Percentiles rank a stretch among this genome's conserved stretches.
Conservation (phyloP, 2,888 invertebrate species). For the Erebia ligea region DNA sequence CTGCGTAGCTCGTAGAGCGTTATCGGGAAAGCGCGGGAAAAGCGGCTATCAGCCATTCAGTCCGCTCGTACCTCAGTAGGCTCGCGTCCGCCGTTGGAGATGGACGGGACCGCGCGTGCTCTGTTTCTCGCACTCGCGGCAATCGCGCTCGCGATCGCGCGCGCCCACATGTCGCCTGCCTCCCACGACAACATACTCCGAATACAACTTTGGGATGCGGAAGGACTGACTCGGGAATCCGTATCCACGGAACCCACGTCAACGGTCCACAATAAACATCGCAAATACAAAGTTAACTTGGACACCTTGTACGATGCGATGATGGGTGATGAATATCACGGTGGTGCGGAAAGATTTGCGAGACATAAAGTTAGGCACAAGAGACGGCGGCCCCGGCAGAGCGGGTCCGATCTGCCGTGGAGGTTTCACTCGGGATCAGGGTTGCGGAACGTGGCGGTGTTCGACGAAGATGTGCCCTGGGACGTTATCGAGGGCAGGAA, state of each 20-base stretch:
- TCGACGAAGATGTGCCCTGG: constrained; percentile 81
- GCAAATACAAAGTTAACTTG: constrained; percentile 68
- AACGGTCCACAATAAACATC: constrained; percentile 44
- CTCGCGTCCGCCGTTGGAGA: constrained; percentile 73
- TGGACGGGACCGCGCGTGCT: constrained; percentile 69
- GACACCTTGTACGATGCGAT: constrained; percentile 71
- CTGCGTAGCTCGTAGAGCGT: constrained; percentile 52
- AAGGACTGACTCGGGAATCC: constrained; percentile 71
- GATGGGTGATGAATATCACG: constrained; percentile 69
- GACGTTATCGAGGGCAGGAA: constrained; percentile 68
- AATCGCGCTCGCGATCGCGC: constrained; percentile 68
- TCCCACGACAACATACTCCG: constrained; percentile 77
- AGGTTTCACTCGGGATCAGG: constrained; percentile 80
- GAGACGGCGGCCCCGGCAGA: constrained; percentile 73
- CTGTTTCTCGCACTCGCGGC: constrained; percentile 62
- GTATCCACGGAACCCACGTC: constrained; percentile 50
- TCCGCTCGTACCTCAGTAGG: constrained; percentile 65
- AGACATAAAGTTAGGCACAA: constrained; percentile 76
- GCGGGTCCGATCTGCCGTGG: constrained; percentile 73
- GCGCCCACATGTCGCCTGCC: constrained; percentile 63
- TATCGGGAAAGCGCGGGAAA: constrained; percentile 83
- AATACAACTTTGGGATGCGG: constrained; percentile 78
- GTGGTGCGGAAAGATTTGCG: constrained; percentile 66
- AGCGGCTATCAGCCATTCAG: constrained; percentile 48
- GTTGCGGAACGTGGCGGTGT: constrained; percentile 78